Evolutionary conservation across 2,888 invertebrate genomes (phyloP).

Genomic region (Pseudanteris insignis): DNA sequence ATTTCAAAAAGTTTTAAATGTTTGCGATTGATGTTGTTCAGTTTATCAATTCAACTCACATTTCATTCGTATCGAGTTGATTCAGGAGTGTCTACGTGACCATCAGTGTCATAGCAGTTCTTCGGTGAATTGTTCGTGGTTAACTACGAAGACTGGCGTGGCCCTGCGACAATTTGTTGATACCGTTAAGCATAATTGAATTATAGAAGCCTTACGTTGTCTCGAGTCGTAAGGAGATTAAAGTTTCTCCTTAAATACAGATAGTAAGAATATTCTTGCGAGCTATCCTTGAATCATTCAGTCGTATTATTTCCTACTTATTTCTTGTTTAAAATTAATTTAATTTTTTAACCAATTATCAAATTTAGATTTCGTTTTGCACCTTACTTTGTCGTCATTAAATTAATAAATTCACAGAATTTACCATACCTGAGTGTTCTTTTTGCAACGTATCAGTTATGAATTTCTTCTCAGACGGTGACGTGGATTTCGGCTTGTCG

Average conservation of each 20-base stretch:
- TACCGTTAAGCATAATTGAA: constrained; percentile 60
- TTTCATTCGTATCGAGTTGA: constrained; percentile 22
- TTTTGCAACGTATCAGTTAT: constrained; percentile 61
- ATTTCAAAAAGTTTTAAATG: too few species aligned
- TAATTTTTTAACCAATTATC: too few species aligned
- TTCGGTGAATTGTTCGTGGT: constrained; percentile 41
- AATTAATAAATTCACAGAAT: too few species aligned
- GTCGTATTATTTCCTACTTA: too few species aligned
- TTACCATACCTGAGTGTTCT: constrained; percentile 59
- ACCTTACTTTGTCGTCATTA: constrained; percentile 48
- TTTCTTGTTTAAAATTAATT: too few species aligned
- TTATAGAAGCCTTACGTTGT: constrained; percentile 60
- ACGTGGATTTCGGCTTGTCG: constrained; percentile 60
- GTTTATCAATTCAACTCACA: constrained; percentile 31
- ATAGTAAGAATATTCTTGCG: constrained; percentile 35
- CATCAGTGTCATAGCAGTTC: constrained; percentile 29
- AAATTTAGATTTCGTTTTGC: constrained; percentile 54
- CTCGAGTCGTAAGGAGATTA: constrained; percentile 59
- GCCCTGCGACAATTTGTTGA: constrained; percentile 57
- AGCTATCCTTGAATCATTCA: too few species aligned
- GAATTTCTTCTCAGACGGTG: constrained; percentile 60
- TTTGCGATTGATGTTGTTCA: constrained; percentile 19
- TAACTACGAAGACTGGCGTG: constrained; percentile 52
- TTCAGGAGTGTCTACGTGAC: constrained; percentile 28
- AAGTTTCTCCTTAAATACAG: constrained; percentile 51